phyloP scores from a whole-genome alignment of 2,888 invertebrate species.

The Plagodis dolabraria region DNA sequence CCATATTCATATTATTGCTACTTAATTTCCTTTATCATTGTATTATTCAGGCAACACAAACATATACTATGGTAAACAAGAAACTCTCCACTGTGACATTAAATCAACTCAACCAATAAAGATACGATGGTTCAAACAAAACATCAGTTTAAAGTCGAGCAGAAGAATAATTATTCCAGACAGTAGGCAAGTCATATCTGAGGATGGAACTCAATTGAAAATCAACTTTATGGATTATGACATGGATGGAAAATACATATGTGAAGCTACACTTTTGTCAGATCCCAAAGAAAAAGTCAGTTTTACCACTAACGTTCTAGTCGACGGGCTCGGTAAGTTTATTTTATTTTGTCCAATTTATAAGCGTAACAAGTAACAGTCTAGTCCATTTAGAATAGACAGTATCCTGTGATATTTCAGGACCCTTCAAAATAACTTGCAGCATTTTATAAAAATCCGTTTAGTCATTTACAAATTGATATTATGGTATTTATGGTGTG shows the following conservation, averaged over 20 bases:
- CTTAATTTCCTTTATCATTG: no score
- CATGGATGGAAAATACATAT: constrained; percentile 29
- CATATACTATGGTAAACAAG: constrained; percentile 18
- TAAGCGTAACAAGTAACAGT: no score
- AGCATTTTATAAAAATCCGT: no score
- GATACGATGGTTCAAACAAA: constrained; percentile 29
- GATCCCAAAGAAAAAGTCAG: constrained; percentile 11
- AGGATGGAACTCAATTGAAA: constrained; percentile 18
- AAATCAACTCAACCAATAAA: constrained; percentile 23
- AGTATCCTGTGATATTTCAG: no score
- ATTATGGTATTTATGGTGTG: no score
- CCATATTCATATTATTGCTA: no score
- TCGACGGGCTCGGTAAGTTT: constrained; percentile 24
- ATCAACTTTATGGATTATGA: constrained; percentile 27
- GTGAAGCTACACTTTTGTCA: constrained; percentile 22
- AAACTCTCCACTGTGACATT: constrained; percentile 25
- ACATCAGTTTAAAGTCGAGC: constrained; percentile 3
- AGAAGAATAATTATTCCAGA: neutral
- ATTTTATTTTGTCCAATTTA: no score
- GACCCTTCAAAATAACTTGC: no score
- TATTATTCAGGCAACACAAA: constrained; percentile 13
- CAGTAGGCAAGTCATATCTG: neutral
- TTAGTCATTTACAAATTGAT: no score
- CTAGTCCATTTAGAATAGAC: no score
- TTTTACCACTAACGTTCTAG: constrained; percentile 9